phyloP scores from a whole-genome alignment of 2,113 vertebrate species.

The Tyrannus savana region DNA sequence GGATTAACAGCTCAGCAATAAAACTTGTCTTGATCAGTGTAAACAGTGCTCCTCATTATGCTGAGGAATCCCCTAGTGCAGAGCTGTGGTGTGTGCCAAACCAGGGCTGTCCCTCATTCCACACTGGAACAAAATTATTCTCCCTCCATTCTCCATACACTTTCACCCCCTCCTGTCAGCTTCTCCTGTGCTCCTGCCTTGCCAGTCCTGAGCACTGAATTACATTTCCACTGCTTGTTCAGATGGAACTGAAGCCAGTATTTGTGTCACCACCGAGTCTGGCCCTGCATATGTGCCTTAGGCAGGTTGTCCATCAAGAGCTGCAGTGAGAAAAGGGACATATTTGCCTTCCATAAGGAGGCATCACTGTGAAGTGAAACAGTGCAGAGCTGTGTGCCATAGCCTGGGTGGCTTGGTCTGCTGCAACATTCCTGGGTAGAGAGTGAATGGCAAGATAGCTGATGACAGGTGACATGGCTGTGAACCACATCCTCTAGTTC shows the following conservation, averaged over 20 bases:
- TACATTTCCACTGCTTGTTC: background rate
- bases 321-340: background rate
- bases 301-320: background rate
- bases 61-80: background rate
- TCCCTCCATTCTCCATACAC: background rate
- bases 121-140: background rate
- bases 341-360: background rate
- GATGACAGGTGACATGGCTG: background rate
- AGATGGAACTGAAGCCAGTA: background rate
- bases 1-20: background rate
- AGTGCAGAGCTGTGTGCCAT: background rate
- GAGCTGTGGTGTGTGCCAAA: background rate
- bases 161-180: background rate
- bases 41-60: background rate
- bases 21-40: background rate
- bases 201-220: background rate
- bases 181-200: background rate
- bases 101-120: background rate
- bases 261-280: background rate
- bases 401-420: background rate
- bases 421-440: background rate
- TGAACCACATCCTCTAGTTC: background rate
- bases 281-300: background rate
- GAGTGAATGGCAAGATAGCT: background rate
- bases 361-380: background rate